Percentiles rank a stretch among this genome's conserved stretches.
Conservation (phyloP, 2,888 invertebrate species). For the Parnassius smintheus region DNA sequence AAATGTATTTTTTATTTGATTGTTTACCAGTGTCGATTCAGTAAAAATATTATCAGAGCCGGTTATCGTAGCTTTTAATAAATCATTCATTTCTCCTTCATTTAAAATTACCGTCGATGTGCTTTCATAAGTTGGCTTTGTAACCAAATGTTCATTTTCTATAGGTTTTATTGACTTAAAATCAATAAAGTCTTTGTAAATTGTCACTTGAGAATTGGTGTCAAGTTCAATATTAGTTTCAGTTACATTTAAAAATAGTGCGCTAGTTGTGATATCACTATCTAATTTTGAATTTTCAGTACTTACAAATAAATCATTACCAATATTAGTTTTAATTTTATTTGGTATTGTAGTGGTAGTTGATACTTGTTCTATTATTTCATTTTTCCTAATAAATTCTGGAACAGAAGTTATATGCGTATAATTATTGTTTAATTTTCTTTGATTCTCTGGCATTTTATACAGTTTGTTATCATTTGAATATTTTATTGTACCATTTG, state of each 20-base stretch:
- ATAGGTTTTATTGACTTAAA: background rate
- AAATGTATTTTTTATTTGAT: too few relatives aligned
- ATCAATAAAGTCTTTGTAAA: background rate
- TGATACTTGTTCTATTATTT: background rate
- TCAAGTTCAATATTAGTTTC: background rate
- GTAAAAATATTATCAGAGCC: conserved; percentile 4
- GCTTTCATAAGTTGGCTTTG: background rate
- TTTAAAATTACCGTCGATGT: conserved; percentile 2
- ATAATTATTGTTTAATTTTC: conserved; percentile 63
- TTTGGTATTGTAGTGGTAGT: background rate
- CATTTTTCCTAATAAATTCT: conserved; percentile 17
- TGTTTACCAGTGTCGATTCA: too few relatives aligned
- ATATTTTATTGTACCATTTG: conserved; percentile 44
- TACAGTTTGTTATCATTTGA: conserved; percentile 63
- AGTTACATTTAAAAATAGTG: background rate
- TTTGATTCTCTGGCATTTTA: conserved; percentile 70
- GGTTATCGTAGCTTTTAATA: background rate
- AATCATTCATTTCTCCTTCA: background rate
- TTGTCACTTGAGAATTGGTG: conserved; percentile 6
- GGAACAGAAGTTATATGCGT: conserved; percentile 36
- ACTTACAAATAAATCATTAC: background rate
- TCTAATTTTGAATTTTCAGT: conserved; percentile 1
- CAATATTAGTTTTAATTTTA: conserved; percentile 2
- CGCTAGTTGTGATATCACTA: background rate
- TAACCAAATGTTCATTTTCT: background rate